A percentile compares a stretch with the other conserved stretches of the same genome.
These are phyloP conservation scores for Nymphalis urticae DNA, from an alignment of 2,888 invertebrate genomes.

Conservation along the genomic window DNA sequence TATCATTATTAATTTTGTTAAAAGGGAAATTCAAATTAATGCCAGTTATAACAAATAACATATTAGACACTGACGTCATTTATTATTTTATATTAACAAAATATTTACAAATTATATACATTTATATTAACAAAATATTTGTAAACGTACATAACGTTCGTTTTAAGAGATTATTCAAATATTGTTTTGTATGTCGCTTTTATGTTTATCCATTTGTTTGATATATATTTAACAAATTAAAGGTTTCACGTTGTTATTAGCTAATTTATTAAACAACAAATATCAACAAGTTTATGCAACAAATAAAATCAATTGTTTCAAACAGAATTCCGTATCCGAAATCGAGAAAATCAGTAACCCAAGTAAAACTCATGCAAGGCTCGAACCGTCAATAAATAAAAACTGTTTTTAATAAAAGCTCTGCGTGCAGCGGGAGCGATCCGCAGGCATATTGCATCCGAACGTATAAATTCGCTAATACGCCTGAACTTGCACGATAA, in stretches of 20 bases:
- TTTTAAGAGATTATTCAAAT: background rate
- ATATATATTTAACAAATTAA: background rate
- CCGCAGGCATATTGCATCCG: slow-evolving; percentile 73
- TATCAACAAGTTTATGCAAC: no score
- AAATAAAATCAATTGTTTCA: background rate
- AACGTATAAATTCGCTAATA: slow-evolving; percentile 77
- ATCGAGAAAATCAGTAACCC: slow-evolving; percentile 14
- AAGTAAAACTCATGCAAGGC: slow-evolving; percentile 43
- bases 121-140: background rate
- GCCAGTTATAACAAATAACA: slow-evolving; percentile 22
- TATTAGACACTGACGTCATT: background rate
- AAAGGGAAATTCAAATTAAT: slow-evolving; percentile 23
- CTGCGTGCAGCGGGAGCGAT: slow-evolving; percentile 61
- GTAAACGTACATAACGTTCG: background rate
- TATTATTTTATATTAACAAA: background rate
- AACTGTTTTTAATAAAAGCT: slow-evolving; percentile 76
- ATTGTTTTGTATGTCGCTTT: background rate
- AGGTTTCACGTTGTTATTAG: no score
- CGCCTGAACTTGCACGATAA: slow-evolving; percentile 78
- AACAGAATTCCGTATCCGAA: background rate
- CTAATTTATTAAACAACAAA: no score
- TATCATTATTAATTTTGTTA: slow-evolving; percentile 31
- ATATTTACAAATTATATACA: no score
- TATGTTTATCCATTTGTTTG: background rate
- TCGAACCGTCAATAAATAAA: slow-evolving; percentile 74